phyloP scores from a whole-genome alignment of 1,140 invertebrate genomes.

The Formica selysi region DNA sequence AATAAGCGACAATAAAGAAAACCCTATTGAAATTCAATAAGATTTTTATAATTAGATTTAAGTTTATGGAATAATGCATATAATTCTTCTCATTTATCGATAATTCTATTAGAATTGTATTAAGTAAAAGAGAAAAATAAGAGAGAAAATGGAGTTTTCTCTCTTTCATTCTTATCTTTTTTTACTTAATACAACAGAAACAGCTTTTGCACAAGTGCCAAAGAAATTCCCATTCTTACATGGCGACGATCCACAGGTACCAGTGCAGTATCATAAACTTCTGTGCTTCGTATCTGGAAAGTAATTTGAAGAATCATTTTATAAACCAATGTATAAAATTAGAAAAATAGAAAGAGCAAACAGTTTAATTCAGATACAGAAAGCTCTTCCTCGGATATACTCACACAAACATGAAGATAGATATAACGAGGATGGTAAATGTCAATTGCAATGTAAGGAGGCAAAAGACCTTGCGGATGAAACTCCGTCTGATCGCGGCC shows the following conservation, averaged over 20 bases:
- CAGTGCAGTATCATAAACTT: slow-evolving; percentile 76
- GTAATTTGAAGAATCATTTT: not conserved
- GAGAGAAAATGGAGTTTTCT: not conserved
- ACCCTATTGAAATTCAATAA: slow-evolving; percentile 71
- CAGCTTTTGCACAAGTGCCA: not conserved
- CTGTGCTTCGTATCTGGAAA: slow-evolving; percentile 68
- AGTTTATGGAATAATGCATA: not conserved
- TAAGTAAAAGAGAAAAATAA: not conserved
- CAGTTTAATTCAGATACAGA: not conserved
- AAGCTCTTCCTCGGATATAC: slow-evolving; percentile 15
- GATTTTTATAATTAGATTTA: slow-evolving; percentile 20
- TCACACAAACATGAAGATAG: slow-evolving; percentile 79
- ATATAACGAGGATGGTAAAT: slow-evolving; percentile 75
- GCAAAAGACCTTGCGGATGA: slow-evolving; percentile 80
- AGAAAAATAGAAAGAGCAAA: not conserved
- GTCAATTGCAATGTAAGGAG: slow-evolving; percentile 78
- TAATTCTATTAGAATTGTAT: not conserved
- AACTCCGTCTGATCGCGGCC: slow-evolving; percentile 72
- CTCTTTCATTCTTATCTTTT: not conserved
- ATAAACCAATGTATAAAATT: not conserved
- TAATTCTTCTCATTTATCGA: not conserved
- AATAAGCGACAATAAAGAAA: slow-evolving; percentile 84
- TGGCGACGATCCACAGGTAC: slow-evolving; percentile 76
- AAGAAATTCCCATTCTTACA: slow-evolving; percentile 70
- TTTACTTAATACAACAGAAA: slow-evolving; percentile 18